A percentile compares a stretch with the other conserved stretches of the same genome.
These are phyloP conservation scores for Andrena cerasifolii DNA, from an alignment of 1,140 invertebrate species.

Conservation along the genomic window DNA sequence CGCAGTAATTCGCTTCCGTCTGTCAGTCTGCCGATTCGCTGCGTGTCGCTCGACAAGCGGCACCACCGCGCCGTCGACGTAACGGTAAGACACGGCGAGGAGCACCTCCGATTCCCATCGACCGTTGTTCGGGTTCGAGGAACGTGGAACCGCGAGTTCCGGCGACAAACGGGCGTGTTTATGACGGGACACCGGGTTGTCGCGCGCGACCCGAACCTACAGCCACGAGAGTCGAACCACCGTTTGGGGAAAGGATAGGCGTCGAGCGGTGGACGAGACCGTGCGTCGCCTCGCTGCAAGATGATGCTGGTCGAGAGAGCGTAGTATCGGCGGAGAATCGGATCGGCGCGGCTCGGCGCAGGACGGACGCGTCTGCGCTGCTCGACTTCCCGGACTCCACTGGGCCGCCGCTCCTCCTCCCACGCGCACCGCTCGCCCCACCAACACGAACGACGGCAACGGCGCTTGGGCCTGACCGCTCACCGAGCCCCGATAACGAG, in stretches of 20 bases:
- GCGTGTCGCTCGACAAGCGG: too few species aligned
- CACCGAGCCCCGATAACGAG: conserved; percentile 13
- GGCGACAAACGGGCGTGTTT: background rate
- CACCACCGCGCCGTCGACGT: conserved; percentile 17
- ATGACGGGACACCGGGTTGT: background rate
- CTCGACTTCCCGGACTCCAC: conserved; percentile 82
- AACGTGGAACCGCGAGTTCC: background rate
- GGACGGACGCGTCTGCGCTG: conserved; percentile 82
- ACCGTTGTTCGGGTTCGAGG: background rate
- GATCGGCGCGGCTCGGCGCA: conserved; percentile 56
- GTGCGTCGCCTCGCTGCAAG: conserved; percentile 8
- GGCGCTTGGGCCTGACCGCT: conserved; percentile 33
- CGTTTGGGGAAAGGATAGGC: background rate
- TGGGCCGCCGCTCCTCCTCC: conserved; percentile 79
- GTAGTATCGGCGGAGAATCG: background rate
- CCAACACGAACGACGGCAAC: conserved; percentile 44
- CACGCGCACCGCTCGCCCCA: conserved; percentile 74
- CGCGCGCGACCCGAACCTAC: background rate
- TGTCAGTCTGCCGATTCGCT: conserved; percentile 18
- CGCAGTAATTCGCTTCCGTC: background rate
- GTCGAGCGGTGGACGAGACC: background rate
- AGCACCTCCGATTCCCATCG: conserved; percentile 51
- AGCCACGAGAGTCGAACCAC: background rate
- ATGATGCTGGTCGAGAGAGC: background rate
- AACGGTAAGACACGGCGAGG: background rate